Evolutionary conservation across 2,888 invertebrate genomes (phyloP), one percentile per base, ranked within the genome.

Genomic region (Asteroscopus sphinx): DNA sequence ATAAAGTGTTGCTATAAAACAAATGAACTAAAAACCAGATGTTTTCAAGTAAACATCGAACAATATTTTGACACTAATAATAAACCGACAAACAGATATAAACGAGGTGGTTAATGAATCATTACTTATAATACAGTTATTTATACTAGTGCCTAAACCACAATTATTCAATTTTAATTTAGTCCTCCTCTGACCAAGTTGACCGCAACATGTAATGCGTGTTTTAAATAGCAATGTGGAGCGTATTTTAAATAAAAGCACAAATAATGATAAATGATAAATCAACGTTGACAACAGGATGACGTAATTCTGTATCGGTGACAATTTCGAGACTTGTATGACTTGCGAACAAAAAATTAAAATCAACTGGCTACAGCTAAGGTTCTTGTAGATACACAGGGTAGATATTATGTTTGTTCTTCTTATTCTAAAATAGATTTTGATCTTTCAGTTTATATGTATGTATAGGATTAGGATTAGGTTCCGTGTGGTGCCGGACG

Each of bases 131-230:
- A 33, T 48, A 68, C 7, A n/a, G n/a, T 25, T 7, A 2, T 2
- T 4, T 21, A 6, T 11, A 37, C 11, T 17, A 36, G 28, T 35
- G 48, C 40, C 9, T 35, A 46, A 62, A 48, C 48, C 55, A 13
- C 42, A 8, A 26, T 44, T 51, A 47, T 39, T 49, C 36, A 13
- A 35, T 57, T 64, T 64, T 39, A 17, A 41, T 45, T 45, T 17
- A 26, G 11, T 47, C 7, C 8, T 13, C 12, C 9, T 25, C 21
- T 16, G 2, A 13, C 8, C n/a, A 0, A 28, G 21, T 25, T 45
- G 8, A 69, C 70, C 65, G 30, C 70, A 67, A 52, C 32, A 39
- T 16, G 36, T 44, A 32, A 40, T 42, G 6, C 32, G 45, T 56
- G 12, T 47, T 54, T 33, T 7, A 40, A 52, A 44, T 36, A 32